phyloP scores from a whole-genome alignment of 2,113 vertebrate genomes.

The Tyto alba region DNA sequence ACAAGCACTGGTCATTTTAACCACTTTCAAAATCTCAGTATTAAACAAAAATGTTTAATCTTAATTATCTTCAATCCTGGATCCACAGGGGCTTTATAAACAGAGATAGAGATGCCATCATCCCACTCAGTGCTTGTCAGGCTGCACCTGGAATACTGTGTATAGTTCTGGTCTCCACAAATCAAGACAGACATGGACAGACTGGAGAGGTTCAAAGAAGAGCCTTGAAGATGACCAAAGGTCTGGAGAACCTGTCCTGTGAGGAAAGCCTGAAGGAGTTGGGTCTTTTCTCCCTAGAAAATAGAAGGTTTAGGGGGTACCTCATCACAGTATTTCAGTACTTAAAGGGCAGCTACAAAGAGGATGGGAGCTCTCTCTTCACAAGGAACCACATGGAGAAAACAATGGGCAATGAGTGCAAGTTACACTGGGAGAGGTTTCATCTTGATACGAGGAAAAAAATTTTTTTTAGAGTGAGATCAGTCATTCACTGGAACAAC shows the following conservation, averaged over 20 bases:
- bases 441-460: background rate
- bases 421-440: background rate
- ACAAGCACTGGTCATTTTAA: background rate
- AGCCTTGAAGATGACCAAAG: background rate
- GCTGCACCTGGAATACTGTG: background rate
- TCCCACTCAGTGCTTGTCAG: background rate
- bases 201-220: background rate
- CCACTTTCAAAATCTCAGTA: background rate
- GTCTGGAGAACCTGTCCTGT: background rate
- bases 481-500: background rate
- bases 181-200: background rate
- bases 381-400: background rate
- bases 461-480: background rate
- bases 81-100: background rate
- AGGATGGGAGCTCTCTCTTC: background rate
- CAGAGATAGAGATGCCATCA: background rate
- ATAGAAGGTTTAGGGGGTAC: background rate
- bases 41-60: background rate
- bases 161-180: background rate
- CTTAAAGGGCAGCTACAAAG: background rate
- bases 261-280: background rate
- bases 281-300: background rate
- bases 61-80: background rate
- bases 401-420: background rate
- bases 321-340: background rate